Percentiles rank a stretch among this genome's conserved stretches.
Conservation (phyloP, 2,113 vertebrate genomes). For the Hippolais icterina region DNA sequence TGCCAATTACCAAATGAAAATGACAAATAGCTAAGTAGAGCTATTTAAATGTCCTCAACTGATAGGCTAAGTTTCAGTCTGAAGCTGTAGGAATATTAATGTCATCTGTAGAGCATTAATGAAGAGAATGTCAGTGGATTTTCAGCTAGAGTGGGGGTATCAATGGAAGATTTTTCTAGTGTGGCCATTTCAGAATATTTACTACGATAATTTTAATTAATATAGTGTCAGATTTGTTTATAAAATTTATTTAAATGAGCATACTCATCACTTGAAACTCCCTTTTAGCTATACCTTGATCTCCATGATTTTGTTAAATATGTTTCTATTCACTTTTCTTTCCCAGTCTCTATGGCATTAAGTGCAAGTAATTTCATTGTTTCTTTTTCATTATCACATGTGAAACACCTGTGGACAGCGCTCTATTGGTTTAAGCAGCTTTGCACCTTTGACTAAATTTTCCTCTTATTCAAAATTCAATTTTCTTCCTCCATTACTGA, state of each 20-base stretch:
- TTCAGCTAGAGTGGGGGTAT: neutral
- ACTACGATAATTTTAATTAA: neutral
- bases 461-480: neutral
- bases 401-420: neutral
- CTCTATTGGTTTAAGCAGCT: neutral
- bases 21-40: constrained; percentile 15
- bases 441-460: neutral
- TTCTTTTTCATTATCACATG: neutral
- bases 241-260: neutral
- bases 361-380: neutral
- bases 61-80: neutral
- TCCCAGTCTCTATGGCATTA: neutral
- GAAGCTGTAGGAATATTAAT: neutral
- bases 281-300: neutral
- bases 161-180: neutral
- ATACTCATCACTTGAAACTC: neutral
- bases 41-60: constrained; percentile 2
- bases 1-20: constrained; percentile 31
- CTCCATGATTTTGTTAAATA: neutral
- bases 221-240: neutral
- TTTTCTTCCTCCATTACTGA: neutral
- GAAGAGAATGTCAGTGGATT: neutral
- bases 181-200: neutral
- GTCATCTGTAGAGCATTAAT: neutral
- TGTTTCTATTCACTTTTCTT: neutral